Evolutionary conservation across 2,113 vertebrate species (phyloP).

Genomic region (Muntiacus muntjak): DNA sequence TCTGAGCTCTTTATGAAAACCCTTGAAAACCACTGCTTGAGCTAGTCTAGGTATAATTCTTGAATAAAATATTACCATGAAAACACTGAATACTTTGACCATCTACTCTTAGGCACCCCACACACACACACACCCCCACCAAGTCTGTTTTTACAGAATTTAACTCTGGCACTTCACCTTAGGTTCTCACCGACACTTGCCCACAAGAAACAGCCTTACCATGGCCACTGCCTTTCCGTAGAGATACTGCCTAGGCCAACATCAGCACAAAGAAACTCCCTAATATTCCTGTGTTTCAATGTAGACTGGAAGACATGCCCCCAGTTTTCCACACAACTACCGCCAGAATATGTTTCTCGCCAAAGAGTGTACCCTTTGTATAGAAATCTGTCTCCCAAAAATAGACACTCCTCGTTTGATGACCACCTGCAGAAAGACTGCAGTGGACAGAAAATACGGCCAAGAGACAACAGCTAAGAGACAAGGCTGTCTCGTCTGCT

Average conservation of each 20-base stretch:
- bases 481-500: neutral
- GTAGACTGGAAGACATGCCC: neutral
- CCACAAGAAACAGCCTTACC: neutral
- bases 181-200: conserved; percentile 17
- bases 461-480: neutral
- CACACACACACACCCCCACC: neutral
- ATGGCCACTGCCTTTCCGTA: neutral
- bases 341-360: neutral
- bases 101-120: neutral
- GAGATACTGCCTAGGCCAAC: neutral
- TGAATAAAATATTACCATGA: neutral
- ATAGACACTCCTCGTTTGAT: neutral
- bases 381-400: neutral
- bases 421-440: neutral
- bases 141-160: neutral
- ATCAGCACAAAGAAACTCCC: neutral
- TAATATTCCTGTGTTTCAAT: neutral
- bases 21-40: neutral
- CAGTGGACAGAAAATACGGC: neutral
- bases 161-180: neutral
- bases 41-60: neutral
- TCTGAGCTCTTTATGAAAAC: neutral
- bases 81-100: neutral
- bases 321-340: neutral
- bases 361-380: neutral